A percentile compares a stretch with the other conserved stretches of the same genome.
Evolutionary conservation across 2,888 invertebrate species (phyloP).

Genomic region (Pterostichus madidus): DNA sequence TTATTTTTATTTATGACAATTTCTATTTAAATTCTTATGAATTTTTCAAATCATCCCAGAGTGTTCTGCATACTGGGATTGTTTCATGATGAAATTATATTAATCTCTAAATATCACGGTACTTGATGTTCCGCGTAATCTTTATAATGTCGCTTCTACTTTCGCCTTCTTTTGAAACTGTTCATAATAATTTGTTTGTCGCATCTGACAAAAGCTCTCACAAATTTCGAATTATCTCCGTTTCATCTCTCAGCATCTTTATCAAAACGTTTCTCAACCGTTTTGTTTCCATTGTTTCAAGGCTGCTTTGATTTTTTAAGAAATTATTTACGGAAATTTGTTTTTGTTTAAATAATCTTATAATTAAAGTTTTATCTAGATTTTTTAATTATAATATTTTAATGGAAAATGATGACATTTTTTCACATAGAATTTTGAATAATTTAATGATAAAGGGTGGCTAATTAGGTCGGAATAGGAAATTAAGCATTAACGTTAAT

Average conservation of each 20-base stretch:
- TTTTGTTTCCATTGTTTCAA: constrained; percentile 18
- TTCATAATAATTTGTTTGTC: constrained; percentile 17
- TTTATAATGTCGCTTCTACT: constrained; percentile 21
- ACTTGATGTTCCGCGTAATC: constrained; percentile 24
- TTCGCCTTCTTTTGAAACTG: constrained; percentile 26
- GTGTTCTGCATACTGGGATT: too few relatives aligned
- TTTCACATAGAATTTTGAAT: neutral
- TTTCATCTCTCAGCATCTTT: constrained; percentile 1
- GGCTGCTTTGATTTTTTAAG: constrained; percentile 9
- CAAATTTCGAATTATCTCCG: constrained; percentile 12
- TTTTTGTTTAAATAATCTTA: constrained; percentile 3
- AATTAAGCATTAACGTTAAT: constrained; percentile 25
- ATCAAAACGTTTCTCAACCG: constrained; percentile 25
- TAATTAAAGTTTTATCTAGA: neutral
- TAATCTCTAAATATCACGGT: neutral
- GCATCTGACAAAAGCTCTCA: constrained; percentile 22
- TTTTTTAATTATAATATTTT: constrained; percentile 3
- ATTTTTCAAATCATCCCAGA: too few relatives aligned
- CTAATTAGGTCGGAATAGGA: constrained; percentile 25
- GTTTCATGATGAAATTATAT: too few relatives aligned
- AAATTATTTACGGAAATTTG: neutral
- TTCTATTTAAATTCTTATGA: too few relatives aligned
- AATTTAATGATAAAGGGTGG: neutral
- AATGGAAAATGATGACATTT: neutral
- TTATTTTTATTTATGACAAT: too few relatives aligned